Evolutionary conservation across 2,888 invertebrate species (phyloP), one percentile per base, ranked within the genome.

Genomic region (Lasioglossum morio): DNA sequence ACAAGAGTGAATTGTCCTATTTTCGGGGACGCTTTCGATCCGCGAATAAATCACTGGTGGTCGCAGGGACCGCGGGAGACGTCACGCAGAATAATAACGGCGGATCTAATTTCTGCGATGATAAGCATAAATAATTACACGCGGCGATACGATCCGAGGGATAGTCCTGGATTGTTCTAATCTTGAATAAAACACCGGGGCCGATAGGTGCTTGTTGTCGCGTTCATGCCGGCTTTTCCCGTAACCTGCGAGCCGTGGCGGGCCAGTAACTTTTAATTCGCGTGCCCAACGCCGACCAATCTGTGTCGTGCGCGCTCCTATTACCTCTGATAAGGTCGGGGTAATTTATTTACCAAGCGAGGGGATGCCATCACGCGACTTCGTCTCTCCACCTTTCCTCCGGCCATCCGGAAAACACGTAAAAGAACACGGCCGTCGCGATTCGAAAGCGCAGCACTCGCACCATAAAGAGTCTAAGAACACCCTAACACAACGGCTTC

Each of bases 261-360:
- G 79, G 72, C 88, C 87, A 91, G 92, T 94, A 94, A 95, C 93
- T 94, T 95, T 95, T 95, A 94, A 94, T 95, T 94, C 94, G 95
- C 95, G 95, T 95, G 95, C 93, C 92, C 94, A 92, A 91, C 92
- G 92, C 93, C 93, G 93, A 94, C 94, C 94, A 94, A 95, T 95
- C 94, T 94, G 94, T 94, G 94, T 94, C 94, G 93, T 94, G 94
- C 94, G 92, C 94, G 92, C 93, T 94, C 93, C 94, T 94, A 94
- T 95, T 94, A 94, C 94, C 94, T 92, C 93, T 92, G 94, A 95
- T 95, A 95, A 95, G 93, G 92, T 89, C 92, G 92, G 91, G 93
- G 94, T 94, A 95, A 95, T 95, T 95, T 95, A 95, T 95, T 95
- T 95, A 93, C 93, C 92, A 91, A 91, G 91, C 92, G 86, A 88